These are phyloP conservation scores for Rhagonycha lutea DNA, from an alignment of 2,888 invertebrate genomes.

Conservation along the genomic window DNA sequence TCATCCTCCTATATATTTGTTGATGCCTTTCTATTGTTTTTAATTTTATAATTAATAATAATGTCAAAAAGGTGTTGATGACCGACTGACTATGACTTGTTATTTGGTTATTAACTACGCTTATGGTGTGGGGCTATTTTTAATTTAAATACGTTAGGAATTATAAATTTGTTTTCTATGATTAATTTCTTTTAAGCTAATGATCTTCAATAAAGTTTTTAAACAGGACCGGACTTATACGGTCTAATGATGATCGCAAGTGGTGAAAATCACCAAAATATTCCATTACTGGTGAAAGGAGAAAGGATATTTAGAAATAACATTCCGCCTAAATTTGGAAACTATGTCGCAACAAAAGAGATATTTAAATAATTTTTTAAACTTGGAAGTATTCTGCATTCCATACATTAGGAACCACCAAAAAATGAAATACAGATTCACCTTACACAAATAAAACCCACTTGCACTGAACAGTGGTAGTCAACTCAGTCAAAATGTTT, in stretches of 20 bases:
- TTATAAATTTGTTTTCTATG: not conserved
- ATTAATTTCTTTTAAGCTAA: not conserved
- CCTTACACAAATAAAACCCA: no score
- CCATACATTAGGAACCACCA: no score
- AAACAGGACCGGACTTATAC: not conserved
- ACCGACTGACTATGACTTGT: conserved; percentile 2
- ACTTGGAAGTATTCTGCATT: no score
- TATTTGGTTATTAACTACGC: not conserved
- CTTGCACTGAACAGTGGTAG: no score
- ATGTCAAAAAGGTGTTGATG: conserved; percentile 44
- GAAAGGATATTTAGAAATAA: no score
- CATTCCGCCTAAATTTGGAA: no score
- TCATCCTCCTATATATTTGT: conserved; percentile 44
- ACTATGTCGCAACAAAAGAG: no score
- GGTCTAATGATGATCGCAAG: no score
- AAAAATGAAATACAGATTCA: no score
- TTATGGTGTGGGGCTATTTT: not conserved
- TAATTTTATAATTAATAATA: conserved; percentile 48
- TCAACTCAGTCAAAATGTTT: no score
- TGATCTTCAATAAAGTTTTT: not conserved
- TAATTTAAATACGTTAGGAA: not conserved
- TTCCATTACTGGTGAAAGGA: no score
- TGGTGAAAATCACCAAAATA: not conserved
- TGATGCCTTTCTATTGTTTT: conserved; percentile 47
- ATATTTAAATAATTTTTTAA: no score